Percentiles rank a stretch among this genome's conserved stretches.
Conservation (phyloP, 2,113 vertebrate genomes). For the Oophaga pumilio region DNA sequence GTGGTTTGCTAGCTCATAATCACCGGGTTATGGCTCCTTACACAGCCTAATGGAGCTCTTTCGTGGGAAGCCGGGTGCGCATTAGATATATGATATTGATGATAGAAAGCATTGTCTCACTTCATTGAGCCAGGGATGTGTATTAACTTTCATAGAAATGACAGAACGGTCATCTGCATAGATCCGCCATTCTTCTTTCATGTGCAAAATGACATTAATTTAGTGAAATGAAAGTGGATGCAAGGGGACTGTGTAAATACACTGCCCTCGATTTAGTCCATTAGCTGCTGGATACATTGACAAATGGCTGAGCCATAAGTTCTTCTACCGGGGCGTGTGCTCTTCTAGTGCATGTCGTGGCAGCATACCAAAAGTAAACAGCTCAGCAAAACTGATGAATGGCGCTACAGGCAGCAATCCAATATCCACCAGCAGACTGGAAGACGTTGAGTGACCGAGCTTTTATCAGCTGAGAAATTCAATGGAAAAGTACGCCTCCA, state of each 20-base stretch:
- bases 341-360: not conserved
- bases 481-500: not conserved
- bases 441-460: not conserved
- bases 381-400: not conserved
- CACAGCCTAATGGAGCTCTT: conserved; percentile 43
- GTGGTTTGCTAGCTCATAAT: conserved; percentile 49
- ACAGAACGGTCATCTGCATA: not conserved
- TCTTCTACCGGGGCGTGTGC: not conserved
- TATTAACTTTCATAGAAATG: not conserved
- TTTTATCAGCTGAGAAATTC: not conserved
- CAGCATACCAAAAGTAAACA: not conserved
- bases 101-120: conserved; percentile 23
- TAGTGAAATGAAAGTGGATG: conserved; percentile 10
- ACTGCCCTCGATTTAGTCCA: not conserved
- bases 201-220: not conserved
- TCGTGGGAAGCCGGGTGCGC: not conserved
- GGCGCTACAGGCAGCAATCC: not conserved
- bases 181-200: not conserved
- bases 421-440: not conserved
- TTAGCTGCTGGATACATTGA: conserved; percentile 23
- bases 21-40: conserved; percentile 40
- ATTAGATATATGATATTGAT: conserved; percentile 37
- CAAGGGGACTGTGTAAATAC: conserved; percentile 19
- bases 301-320: not conserved
- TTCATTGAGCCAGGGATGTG: not conserved